These are phyloP conservation scores for Pedetes capensis DNA, from an alignment of 2,113 vertebrate species.

Conservation along the genomic window DNA sequence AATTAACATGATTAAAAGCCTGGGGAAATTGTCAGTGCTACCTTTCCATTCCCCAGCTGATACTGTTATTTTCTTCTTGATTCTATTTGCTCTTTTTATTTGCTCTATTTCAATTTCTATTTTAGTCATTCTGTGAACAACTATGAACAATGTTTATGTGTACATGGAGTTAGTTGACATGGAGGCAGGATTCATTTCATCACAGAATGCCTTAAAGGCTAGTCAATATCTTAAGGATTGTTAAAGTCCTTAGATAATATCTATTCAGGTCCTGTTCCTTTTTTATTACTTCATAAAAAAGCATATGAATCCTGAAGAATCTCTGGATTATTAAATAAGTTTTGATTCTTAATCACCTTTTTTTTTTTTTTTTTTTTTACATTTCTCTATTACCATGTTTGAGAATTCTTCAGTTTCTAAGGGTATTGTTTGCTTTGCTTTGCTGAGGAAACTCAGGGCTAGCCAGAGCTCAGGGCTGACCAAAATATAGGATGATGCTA, in stretches of 20 bases:
- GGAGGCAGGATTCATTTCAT: slow-evolving; percentile 13
- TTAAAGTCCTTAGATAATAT: not conserved
- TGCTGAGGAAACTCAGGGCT: not conserved
- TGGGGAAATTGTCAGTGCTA: not conserved
- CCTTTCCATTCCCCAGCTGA: not conserved
- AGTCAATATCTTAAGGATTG: not conserved
- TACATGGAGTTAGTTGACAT: not conserved
- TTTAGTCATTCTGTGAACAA: not conserved
- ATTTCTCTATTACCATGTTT: not conserved
- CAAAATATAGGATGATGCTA: not conserved
- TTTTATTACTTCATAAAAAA: not conserved
- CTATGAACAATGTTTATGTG: not conserved
- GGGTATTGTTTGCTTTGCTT: not conserved
- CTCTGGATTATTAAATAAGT: not conserved
- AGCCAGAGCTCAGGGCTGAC: not conserved
- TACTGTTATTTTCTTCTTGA: not conserved
- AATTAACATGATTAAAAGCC: not conserved
- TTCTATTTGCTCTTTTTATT: not conserved
- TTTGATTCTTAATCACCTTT: not conserved
- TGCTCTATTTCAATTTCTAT: not conserved
- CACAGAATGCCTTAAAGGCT: not conserved
- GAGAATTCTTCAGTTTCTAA: not conserved
- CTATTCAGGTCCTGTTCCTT: not conserved
- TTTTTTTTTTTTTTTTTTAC: slow-evolving; percentile 11
- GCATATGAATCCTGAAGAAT: not conserved